These are phyloP conservation scores for Toxotes lorentzi DNA, from an alignment of 2,797 vertebrate species.

Conservation along the genomic window DNA sequence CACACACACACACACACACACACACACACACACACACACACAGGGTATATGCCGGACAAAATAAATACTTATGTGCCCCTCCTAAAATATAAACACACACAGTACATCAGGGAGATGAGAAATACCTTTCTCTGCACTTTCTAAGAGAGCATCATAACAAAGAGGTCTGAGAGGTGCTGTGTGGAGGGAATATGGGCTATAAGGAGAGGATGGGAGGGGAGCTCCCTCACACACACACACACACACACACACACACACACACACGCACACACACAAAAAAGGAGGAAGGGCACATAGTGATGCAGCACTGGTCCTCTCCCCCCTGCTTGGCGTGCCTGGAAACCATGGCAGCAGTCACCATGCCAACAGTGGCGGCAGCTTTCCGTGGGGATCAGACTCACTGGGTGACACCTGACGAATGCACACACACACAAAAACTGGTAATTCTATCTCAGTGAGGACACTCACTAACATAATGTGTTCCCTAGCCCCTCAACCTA, in stretches of 20 bases:
- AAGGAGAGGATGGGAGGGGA: conserved; percentile 9
- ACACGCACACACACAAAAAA: conserved; percentile 1
- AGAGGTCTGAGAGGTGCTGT: conserved; percentile 45
- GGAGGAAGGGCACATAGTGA: conserved; percentile 63
- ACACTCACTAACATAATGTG: no score
- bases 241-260: conserved; percentile 40
- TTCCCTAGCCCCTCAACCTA: no score
- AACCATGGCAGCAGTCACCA: conserved; percentile 86
- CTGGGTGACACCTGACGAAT: conserved; percentile 81
- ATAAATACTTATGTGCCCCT: conserved; percentile 19
- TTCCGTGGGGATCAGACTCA: conserved; percentile 74
- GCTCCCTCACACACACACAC: conserved; percentile 14
- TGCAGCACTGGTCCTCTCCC: conserved; percentile 68
- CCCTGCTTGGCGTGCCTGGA: conserved; percentile 81
- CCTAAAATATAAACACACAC: conserved; percentile 16
- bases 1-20: conserved; percentile 14
- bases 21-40: not conserved
- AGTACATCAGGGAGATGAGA: conserved; percentile 24
- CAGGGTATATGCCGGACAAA: not conserved
- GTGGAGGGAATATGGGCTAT: conserved; percentile 25
- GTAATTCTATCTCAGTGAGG: no score
- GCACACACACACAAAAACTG: not conserved
- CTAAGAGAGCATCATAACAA: conserved; percentile 46
- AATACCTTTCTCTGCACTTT: conserved; percentile 26
- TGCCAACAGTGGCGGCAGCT: conserved; percentile 84